Conservation (phyloP, 2,888 invertebrate genomes). For the Bursaphelenchus okinawaensis region DNA sequence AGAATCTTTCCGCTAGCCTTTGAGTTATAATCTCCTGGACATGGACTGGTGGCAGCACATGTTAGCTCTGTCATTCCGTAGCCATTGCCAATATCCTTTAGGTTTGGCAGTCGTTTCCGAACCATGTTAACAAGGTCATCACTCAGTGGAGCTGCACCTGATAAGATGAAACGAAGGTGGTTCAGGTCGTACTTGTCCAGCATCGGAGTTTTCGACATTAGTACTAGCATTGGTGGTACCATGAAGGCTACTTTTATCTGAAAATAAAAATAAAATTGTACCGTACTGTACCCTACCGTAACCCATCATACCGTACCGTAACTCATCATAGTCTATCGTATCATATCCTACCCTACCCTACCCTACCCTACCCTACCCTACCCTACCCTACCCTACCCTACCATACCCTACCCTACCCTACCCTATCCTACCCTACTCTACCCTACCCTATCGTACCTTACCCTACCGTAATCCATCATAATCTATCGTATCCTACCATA, state of each 20-base stretch:
- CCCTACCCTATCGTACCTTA: no score
- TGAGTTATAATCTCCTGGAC: background rate
- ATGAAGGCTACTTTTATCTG: conserved; percentile 61
- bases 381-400: no score
- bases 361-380: no score
- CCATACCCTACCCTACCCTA: no score
- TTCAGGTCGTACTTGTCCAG: conserved; percentile 73
- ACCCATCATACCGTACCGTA: no score
- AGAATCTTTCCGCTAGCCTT: conserved; percentile 42
- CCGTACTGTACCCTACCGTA: no score
- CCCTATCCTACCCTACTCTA: no score
- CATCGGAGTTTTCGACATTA: conserved; percentile 67
- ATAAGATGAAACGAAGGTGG: conserved; percentile 64
- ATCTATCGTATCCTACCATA: no score
- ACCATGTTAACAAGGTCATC: conserved; percentile 40
- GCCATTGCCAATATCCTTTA: conserved; percentile 23
- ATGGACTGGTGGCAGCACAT: conserved; percentile 12
- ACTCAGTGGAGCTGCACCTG: conserved; percentile 47
- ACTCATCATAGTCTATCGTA: no score
- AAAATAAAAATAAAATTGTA: no score
- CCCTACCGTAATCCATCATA: no score
- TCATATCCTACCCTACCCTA: no score
- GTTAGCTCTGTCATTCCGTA: conserved; percentile 26
- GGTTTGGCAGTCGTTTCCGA: conserved; percentile 28
- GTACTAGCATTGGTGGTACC: conserved; percentile 75